A percentile compares a stretch with the other conserved stretches of the same genome.
phyloP scores from a whole-genome alignment of 2,888 invertebrate species.

The Epistrophe grossulariae region DNA sequence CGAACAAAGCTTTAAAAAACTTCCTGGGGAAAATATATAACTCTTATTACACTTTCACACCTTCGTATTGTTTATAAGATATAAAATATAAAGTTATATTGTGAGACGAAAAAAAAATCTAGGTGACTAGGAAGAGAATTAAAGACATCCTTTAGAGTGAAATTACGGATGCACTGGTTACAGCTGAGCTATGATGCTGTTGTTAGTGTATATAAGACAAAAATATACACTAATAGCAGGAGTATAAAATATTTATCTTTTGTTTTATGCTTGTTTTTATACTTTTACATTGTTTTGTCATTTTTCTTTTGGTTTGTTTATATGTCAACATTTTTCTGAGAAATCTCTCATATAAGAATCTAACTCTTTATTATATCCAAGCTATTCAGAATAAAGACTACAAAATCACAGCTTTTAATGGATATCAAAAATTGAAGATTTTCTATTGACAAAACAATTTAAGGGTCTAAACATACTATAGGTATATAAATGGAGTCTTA shows the following conservation, averaged over 20 bases:
- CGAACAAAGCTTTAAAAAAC: conserved; percentile 49
- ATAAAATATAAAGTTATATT: background rate
- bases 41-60: conserved; percentile 16
- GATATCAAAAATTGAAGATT: too few relatives aligned
- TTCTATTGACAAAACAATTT: too few relatives aligned
- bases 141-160: conserved; percentile 58
- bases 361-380: too few relatives aligned
- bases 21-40: conserved; percentile 38
- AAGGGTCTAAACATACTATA: too few relatives aligned
- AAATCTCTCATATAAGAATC: background rate
- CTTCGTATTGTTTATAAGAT: conserved; percentile 15
- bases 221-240: conserved; percentile 6
- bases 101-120: conserved; percentile 26
- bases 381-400: too few relatives aligned
- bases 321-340: background rate
- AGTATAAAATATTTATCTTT: conserved; percentile 2
- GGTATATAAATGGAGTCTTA: too few relatives aligned
- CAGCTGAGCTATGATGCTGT: background rate
- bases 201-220: conserved; percentile 4
- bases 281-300: background rate
- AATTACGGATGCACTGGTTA: conserved; percentile 48
- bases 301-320: background rate
- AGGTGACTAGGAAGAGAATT: conserved; percentile 66
- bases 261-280: background rate
- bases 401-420: too few relatives aligned